phyloP scores from a whole-genome alignment of 1,140 invertebrate species.

The Cydia splendana region DNA sequence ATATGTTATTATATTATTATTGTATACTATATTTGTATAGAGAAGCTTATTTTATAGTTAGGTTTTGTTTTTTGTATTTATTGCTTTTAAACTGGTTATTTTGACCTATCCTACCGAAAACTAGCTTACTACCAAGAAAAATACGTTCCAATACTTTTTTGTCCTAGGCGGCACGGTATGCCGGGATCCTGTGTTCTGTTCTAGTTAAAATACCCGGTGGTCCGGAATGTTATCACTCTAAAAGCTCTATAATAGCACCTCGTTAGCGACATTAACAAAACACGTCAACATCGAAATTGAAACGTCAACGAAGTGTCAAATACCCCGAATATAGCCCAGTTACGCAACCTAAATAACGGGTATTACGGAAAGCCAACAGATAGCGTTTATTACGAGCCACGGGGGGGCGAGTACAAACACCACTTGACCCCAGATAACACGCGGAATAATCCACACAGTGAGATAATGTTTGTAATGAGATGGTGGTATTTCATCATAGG shows the following conservation, averaged over 20 bases:
- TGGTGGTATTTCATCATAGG: slow-evolving; percentile 25
- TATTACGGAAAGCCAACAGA: slow-evolving; percentile 19
- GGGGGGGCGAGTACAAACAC: slow-evolving; percentile 21
- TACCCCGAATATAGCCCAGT: background rate
- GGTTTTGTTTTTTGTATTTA: no score
- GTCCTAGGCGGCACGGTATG: background rate
- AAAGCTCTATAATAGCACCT: background rate
- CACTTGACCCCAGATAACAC: slow-evolving; percentile 21
- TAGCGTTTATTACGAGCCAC: slow-evolving; percentile 2
- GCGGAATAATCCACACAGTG: slow-evolving; percentile 5
- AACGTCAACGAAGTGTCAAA: slow-evolving; percentile 12
- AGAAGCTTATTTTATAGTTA: background rate
- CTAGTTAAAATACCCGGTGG: no score
- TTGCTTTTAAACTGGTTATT: no score
- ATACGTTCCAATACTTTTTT: background rate
- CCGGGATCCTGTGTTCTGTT: no score
- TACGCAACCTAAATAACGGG: slow-evolving; percentile 5
- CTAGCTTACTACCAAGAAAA: no score
- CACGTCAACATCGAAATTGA: slow-evolving; percentile 8
- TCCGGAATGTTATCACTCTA: background rate
- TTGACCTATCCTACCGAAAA: no score
- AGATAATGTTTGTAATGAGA: slow-evolving; percentile 2
- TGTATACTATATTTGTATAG: background rate
- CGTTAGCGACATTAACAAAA: background rate
- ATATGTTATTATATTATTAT: no score